Conservation (phyloP, 2,888 invertebrate genomes). For the Siphlonurus alternatus region DNA sequence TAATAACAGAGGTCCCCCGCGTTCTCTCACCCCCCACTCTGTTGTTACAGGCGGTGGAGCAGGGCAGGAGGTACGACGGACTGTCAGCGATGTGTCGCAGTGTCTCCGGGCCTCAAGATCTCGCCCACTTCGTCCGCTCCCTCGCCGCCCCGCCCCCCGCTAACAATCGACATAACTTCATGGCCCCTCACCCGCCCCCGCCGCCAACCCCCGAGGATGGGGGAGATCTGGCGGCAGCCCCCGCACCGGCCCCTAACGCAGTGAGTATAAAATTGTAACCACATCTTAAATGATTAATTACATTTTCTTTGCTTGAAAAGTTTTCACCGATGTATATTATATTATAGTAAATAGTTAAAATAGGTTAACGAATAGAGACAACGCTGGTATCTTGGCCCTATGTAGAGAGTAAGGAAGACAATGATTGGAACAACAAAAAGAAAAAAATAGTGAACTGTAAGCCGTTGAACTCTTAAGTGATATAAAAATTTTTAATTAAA, state of each 20-base stretch:
- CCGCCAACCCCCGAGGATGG: slow-evolving; percentile 9
- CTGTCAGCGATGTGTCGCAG: slow-evolving; percentile 60
- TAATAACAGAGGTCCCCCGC: no score
- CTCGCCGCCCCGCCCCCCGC: slow-evolving; percentile 30
- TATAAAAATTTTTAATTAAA: no score
- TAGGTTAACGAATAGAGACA: no score
- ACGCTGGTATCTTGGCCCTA: no score
- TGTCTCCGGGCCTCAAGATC: slow-evolving; percentile 53
- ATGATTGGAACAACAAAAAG: no score
- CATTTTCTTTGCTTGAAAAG: no score
- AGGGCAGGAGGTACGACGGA: slow-evolving; percentile 66
- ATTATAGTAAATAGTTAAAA: no score
- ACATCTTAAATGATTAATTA: not conserved
- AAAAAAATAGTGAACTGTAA: no score
- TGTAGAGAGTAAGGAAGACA: no score
- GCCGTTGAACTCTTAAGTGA: no score
- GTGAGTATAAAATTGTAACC: not conserved
- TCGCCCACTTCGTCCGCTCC: slow-evolving; percentile 59
- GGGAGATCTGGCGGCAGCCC: not conserved
- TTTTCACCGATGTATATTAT: no score
- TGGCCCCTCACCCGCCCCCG: slow-evolving; percentile 6
- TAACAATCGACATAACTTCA: slow-evolving; percentile 12
- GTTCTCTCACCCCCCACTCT: no score
- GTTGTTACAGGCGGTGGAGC: slow-evolving; percentile 55
- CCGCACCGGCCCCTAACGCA: not conserved